Percentiles rank a stretch among this genome's conserved stretches.
Evolutionary conservation across 1,140 invertebrate genomes (phyloP).

Genomic region (Neotoxoptera formosana): DNA sequence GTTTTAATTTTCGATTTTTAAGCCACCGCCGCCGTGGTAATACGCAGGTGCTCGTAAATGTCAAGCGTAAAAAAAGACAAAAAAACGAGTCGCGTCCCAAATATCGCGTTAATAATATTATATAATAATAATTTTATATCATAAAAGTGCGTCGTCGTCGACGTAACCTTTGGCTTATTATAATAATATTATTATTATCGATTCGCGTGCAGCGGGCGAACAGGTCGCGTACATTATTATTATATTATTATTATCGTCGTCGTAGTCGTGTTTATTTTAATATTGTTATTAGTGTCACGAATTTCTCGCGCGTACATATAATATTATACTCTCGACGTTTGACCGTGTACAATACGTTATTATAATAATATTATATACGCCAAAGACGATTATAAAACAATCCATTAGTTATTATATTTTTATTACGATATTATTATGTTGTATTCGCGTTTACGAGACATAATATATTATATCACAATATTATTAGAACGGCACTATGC

Average conservation of each 20-base stretch:
- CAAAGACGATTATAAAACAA: background rate
- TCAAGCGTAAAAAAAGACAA: background rate
- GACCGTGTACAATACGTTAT: background rate
- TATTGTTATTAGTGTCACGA: background rate
- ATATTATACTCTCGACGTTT: background rate
- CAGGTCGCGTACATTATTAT: background rate
- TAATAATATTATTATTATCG: background rate
- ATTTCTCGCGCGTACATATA: background rate
- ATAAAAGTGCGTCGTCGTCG: background rate
- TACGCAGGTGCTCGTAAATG: background rate
- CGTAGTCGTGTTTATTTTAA: background rate
- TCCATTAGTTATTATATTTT: too few species aligned
- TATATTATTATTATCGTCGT: background rate
- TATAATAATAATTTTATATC: background rate
- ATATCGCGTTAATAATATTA: background rate
- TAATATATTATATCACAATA: background rate
- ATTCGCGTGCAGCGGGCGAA: background rate
- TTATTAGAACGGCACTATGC: background rate
- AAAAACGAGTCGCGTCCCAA: background rate
- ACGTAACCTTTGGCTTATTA: background rate
- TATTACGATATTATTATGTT: background rate
- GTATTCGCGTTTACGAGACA: background rate
- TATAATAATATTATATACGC: background rate
- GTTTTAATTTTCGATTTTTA: constrained; percentile 7
- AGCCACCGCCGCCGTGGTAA: background rate